phyloP scores from a whole-genome alignment of 2,797 vertebrate species.

The Gymnoscopelus braueri region DNA sequence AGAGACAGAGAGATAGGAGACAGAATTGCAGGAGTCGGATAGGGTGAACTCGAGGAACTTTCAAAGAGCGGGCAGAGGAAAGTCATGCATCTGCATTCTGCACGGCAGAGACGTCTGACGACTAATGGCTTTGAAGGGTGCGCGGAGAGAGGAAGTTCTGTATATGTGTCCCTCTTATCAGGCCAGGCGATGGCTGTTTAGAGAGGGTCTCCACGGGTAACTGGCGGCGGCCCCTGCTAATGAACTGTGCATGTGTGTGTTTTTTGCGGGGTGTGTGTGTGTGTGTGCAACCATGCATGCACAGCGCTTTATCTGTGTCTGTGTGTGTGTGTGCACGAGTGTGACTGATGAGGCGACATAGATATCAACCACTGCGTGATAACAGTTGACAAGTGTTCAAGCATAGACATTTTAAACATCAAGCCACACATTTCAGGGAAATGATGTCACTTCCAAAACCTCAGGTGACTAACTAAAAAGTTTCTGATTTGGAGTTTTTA shows the following conservation, averaged over 20 bases:
- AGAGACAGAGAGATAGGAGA: constrained; percentile 37
- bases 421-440: constrained; percentile 16
- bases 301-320: background rate
- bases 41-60: constrained; percentile 70
- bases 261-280: background rate
- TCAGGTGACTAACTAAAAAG: constrained; percentile 18
- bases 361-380: too few species aligned
- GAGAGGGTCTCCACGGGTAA: constrained; percentile 67
- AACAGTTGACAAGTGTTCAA: too few species aligned
- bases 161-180: constrained; percentile 66
- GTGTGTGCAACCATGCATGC: constrained; percentile 6
- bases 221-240: constrained; percentile 60
- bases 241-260: constrained; percentile 49
- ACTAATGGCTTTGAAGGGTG: constrained; percentile 71
- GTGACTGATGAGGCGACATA: constrained; percentile 39
- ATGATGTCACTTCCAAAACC: constrained; percentile 28
- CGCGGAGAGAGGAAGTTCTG: constrained; percentile 53
- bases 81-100: constrained; percentile 60
- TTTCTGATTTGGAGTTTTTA: background rate
- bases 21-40: constrained; percentile 46
- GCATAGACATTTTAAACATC: constrained; percentile 9
- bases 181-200: constrained; percentile 69
- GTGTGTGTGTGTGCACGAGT: constrained; percentile 2
- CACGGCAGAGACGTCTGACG: constrained; percentile 70
- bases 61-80: constrained; percentile 72